Percentiles rank a stretch among this genome's conserved stretches.
These are phyloP conservation scores for Talpa occidentalis DNA, from an alignment of 2,113 vertebrate genomes.

Conservation along the genomic window DNA sequence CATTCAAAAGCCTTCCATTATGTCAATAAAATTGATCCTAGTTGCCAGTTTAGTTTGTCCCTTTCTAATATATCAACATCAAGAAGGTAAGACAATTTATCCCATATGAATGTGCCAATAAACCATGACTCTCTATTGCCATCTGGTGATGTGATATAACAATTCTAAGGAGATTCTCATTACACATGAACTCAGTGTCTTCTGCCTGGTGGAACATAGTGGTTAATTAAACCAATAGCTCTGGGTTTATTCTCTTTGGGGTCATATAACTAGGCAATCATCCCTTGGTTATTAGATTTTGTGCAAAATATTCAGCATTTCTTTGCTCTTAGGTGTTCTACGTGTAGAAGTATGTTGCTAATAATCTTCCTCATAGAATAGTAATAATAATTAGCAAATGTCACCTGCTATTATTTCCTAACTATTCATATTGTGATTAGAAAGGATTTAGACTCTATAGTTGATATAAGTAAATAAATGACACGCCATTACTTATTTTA, in stretches of 20 bases:
- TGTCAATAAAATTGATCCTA: not conserved
- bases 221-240: not conserved
- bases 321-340: not conserved
- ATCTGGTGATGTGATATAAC: not conserved
- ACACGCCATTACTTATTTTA: not conserved
- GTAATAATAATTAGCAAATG: not conserved
- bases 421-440: not conserved
- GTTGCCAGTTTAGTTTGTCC: not conserved
- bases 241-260: not conserved
- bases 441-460: not conserved
- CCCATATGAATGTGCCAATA: not conserved
- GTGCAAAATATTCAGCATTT: not conserved
- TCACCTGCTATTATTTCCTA: not conserved
- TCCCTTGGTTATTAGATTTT: not conserved
- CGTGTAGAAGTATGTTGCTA: not conserved
- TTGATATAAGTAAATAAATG: not conserved
- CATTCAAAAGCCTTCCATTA: not conserved
- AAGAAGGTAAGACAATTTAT: not conserved
- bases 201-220: not conserved
- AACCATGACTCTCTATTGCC: not conserved
- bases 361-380: not conserved
- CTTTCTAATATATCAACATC: not conserved
- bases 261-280: not conserved
- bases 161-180: not conserved
- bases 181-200: not conserved